A percentile compares a stretch with the other conserved stretches of the same genome.
phyloP scores from a whole-genome alignment of 2,113 vertebrate genomes.

The Spheniscus mendiculus region DNA sequence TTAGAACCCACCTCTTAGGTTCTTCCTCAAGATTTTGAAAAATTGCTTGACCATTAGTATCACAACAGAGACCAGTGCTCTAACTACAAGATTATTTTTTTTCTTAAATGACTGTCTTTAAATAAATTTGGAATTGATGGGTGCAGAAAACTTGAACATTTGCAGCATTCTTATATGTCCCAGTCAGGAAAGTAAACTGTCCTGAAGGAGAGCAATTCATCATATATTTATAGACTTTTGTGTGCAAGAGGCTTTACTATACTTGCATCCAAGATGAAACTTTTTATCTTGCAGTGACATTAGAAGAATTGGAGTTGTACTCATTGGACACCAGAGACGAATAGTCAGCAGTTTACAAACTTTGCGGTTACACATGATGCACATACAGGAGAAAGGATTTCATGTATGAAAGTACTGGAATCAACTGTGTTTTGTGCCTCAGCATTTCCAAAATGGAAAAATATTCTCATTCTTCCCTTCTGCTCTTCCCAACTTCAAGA shows the following conservation, averaged over 20 bases:
- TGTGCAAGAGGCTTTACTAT: not conserved
- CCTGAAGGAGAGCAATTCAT: not conserved
- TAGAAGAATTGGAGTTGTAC: slow-evolving; percentile 91
- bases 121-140: not conserved
- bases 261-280: not conserved
- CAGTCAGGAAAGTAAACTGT: not conserved
- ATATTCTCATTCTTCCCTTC: slow-evolving; percentile 71
- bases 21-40: not conserved
- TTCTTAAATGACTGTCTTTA: not conserved
- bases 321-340: slow-evolving; percentile 96
- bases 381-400: slow-evolving; percentile 97
- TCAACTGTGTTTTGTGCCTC: slow-evolving; percentile 87
- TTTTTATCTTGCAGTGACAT: slow-evolving; percentile 86
- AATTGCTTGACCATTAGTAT: not conserved
- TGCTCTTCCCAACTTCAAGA: slow-evolving; percentile 70
- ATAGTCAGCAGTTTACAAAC: slow-evolving; percentile 97
- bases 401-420: slow-evolving; percentile 88
- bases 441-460: slow-evolving; percentile 80
- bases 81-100: not conserved
- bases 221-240: not conserved
- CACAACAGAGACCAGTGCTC: not conserved
- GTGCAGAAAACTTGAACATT: not conserved
- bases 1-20: not conserved
- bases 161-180: not conserved
- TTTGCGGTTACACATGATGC: slow-evolving; percentile 91